These are phyloP conservation scores for Ceyx erithaca DNA, from an alignment of 2,797 vertebrate species.

Conservation along the genomic window DNA sequence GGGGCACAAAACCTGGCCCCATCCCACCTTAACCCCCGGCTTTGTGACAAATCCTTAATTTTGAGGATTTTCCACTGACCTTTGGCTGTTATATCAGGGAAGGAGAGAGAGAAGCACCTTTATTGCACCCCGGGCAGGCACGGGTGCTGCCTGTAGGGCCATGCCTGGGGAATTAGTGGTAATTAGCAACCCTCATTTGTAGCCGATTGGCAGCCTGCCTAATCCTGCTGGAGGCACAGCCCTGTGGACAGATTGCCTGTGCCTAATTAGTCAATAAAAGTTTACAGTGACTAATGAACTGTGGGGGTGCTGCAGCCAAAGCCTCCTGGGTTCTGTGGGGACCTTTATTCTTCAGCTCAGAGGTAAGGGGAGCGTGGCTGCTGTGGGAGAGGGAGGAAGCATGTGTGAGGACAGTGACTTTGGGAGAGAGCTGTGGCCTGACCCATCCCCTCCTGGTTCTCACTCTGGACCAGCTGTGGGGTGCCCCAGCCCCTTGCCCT, in stretches of 20 bases:
- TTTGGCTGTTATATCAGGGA: background rate
- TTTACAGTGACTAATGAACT: constrained; percentile 16
- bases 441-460: background rate
- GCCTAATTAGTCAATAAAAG: constrained; percentile 56
- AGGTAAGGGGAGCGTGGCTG: background rate
- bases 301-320: background rate
- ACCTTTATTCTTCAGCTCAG: background rate
- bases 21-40: background rate
- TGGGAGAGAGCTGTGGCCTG: rapidly evolving
- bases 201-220: constrained; percentile 9
- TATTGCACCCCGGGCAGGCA: background rate
- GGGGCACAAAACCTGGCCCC: background rate
- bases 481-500: background rate
- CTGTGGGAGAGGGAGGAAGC: background rate
- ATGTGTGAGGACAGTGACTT: rapidly evolving
- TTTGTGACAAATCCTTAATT: background rate
- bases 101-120: background rate
- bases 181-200: constrained; percentile 37
- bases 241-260: constrained; percentile 25
- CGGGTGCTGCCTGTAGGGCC: background rate
- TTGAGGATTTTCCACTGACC: background rate
- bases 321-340: background rate
- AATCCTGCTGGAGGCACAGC: constrained; percentile 4
- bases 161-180: background rate
- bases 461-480: rapidly evolving